phyloP scores from a whole-genome alignment of 1,140 invertebrate genomes.

The Acyrthosiphon pisum region DNA sequence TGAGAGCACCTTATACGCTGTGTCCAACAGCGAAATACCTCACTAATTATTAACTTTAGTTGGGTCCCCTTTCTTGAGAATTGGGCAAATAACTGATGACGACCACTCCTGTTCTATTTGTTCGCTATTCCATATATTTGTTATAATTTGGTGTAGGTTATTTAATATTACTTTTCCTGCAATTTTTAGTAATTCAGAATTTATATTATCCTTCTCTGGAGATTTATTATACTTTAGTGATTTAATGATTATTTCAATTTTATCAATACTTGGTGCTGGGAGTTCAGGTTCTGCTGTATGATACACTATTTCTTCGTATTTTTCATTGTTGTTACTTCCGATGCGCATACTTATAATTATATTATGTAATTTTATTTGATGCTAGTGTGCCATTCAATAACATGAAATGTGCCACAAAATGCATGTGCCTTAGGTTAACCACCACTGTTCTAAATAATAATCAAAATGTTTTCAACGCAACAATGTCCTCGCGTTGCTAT shows the following conservation, averaged over 20 bases:
- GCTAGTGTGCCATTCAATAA: neutral
- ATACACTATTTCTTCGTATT: too few species aligned
- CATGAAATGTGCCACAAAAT: neutral
- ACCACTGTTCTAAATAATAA: neutral
- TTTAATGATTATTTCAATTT: neutral
- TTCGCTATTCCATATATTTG: neutral
- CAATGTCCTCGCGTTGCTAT: too few species aligned
- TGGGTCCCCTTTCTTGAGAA: neutral
- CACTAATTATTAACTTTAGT: neutral
- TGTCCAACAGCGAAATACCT: neutral
- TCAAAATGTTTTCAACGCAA: too few species aligned
- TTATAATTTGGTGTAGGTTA: neutral
- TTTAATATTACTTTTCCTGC: neutral
- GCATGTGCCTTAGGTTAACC: neutral
- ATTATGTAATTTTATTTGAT: neutral
- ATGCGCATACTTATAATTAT: too few species aligned
- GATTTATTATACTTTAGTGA: neutral
- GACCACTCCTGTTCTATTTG: too few species aligned
- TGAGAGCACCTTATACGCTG: neutral
- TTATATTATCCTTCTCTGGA: neutral
- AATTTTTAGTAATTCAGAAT: neutral
- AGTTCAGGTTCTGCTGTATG: too few species aligned
- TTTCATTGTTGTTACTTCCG: too few species aligned
- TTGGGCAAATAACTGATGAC: too few species aligned
- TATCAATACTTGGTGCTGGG: too few species aligned